phyloP scores from a whole-genome alignment of 2,888 invertebrate species.

The Hyppa rectilinea region DNA sequence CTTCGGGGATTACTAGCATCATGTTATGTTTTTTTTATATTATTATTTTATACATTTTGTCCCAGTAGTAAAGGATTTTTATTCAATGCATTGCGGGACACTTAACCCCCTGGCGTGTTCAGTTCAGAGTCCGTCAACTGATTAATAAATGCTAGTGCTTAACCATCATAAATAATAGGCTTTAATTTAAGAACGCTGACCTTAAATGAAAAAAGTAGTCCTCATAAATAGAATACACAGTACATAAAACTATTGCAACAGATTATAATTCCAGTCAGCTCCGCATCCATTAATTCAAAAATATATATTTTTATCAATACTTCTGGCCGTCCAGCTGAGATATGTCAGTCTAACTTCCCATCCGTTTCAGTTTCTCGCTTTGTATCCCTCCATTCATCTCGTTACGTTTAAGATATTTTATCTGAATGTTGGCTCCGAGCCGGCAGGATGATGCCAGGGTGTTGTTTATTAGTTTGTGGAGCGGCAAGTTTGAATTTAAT shows the following conservation, averaged over 20 bases:
- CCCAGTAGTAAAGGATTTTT: no score
- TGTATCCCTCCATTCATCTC: conserved; percentile 53
- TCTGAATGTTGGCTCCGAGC: conserved; percentile 51
- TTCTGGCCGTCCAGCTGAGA: conserved; percentile 25
- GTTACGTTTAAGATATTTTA: conserved; percentile 58
- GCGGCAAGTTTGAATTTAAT: conserved; percentile 21
- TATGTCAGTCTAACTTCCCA: conserved; percentile 36
- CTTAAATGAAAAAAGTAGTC: no score
- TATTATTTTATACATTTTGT: no score
- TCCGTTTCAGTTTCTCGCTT: conserved; percentile 38
- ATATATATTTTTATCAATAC: conserved; percentile 36
- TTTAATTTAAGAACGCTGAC: no score
- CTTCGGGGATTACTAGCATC: no score
- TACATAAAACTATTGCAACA: not conserved
- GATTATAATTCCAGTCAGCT: not conserved
- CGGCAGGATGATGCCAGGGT: conserved; percentile 31
- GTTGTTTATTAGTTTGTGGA: conserved; percentile 39
- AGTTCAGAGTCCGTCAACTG: no score
- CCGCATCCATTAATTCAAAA: conserved; percentile 5
- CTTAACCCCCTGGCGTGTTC: no score
- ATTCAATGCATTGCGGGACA: no score
- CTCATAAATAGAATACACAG: not conserved
- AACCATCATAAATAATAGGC: no score
- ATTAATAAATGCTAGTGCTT: no score
- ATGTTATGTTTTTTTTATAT: no score